These are phyloP conservation scores for Varanus komodoensis DNA, from an alignment of 2,113 vertebrate species.

Conservation along the genomic window DNA sequence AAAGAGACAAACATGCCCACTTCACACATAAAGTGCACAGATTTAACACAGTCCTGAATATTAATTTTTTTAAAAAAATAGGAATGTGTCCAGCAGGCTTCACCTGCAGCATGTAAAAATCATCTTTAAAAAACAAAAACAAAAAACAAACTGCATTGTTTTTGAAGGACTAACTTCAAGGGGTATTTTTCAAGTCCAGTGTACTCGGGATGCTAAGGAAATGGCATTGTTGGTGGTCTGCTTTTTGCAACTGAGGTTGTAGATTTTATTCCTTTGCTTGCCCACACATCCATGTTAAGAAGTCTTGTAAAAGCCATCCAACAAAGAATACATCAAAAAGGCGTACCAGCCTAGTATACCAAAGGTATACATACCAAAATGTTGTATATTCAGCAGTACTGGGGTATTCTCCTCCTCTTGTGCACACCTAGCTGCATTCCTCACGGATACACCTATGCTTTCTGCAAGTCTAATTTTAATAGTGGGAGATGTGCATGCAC, in stretches of 20 bases:
- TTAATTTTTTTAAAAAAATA: neutral
- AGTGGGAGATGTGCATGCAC: neutral
- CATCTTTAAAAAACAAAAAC: neutral
- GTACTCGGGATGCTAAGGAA: neutral
- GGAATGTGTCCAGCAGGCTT: neutral
- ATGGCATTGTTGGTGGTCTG: neutral
- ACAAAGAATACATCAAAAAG: constrained; percentile 22
- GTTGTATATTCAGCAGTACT: constrained; percentile 27
- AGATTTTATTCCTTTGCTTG: neutral
- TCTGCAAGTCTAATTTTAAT: constrained; percentile 30
- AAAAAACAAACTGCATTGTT: neutral
- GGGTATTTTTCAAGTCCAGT: neutral
- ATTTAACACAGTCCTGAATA: neutral
- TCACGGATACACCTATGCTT: neutral
- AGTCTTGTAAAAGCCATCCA: constrained; percentile 25
- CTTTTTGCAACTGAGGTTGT: neutral
- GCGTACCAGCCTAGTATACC: constrained; percentile 39
- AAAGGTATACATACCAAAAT: neutral
- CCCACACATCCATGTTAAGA: constrained; percentile 7
- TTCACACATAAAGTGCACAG: neutral
- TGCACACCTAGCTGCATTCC: constrained; percentile 11
- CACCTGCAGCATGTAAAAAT: neutral
- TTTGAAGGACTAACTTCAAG: neutral
- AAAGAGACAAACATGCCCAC: neutral
- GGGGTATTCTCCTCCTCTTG: neutral